Conservation (phyloP, 2,113 vertebrate species). For the Mungos mungo region DNA sequence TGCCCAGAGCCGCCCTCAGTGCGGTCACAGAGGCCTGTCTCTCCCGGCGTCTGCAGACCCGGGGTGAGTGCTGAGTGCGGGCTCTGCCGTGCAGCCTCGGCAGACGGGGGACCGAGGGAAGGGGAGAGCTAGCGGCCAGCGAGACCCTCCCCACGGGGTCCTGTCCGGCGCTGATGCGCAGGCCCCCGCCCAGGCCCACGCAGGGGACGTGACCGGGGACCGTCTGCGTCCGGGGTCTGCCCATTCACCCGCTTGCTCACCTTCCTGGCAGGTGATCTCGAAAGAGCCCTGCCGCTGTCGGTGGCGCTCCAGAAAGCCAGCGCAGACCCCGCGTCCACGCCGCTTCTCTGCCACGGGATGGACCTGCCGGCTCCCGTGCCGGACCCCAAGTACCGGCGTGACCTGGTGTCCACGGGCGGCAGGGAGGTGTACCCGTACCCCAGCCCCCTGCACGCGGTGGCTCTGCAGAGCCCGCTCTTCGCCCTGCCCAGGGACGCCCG, state of each 20-base stretch:
- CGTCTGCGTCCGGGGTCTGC: fast-evolving
- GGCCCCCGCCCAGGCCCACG: neutral
- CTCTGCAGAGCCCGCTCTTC: constrained; percentile 95
- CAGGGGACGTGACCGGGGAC: neutral
- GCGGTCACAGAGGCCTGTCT: neutral
- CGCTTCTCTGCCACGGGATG: constrained; percentile 50
- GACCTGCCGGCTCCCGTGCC: constrained; percentile 72
- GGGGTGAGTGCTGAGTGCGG: neutral
- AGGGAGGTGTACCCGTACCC: constrained; percentile 94
- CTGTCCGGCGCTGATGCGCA: fast-evolving
- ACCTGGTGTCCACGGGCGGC: constrained; percentile 90
- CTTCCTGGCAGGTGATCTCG: constrained; percentile 91
- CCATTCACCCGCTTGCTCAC: neutral
- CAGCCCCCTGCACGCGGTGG: constrained; percentile 95
- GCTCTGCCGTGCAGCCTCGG: neutral
- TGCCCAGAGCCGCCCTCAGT: neutral
- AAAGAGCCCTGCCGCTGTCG: constrained; percentile 81
- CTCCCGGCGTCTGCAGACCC: fast-evolving
- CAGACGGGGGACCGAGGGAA: neutral
- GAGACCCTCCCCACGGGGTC: neutral
- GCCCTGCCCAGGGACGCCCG: constrained; percentile 77
- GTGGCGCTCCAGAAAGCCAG: constrained; percentile 78
- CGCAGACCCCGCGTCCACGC: constrained; percentile 71
- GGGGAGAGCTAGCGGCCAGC: too few species aligned
- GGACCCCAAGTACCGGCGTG: constrained; percentile 91